Conservation (phyloP, 2,113 vertebrate species). For the Notarius lentiginosus region DNA sequence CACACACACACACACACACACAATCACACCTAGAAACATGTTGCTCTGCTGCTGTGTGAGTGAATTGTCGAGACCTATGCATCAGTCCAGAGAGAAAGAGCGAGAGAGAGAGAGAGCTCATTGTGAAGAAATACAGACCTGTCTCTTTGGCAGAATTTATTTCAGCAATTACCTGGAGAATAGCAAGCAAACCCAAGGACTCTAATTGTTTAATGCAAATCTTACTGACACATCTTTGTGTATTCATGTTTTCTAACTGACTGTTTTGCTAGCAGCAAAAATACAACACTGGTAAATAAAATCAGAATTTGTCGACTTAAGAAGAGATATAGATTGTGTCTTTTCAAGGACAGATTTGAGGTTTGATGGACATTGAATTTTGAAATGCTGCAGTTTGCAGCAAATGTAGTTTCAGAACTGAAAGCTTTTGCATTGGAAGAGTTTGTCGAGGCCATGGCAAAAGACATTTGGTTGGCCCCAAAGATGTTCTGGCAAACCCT, state of each 20-base stretch:
- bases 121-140: not conserved
- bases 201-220: conserved; percentile 52
- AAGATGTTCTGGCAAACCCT: too few relatives aligned
- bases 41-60: conserved; percentile 1
- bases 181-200: conserved; percentile 23
- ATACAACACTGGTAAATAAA: conserved; percentile 41
- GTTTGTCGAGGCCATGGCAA: not conserved
- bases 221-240: conserved; percentile 13
- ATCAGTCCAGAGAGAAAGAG: conserved; percentile 4
- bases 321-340: conserved; percentile 7
- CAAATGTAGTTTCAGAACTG: not conserved
- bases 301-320: conserved; percentile 33
- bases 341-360: conserved; percentile 12
- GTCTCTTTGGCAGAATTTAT: conserved; percentile 48
- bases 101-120: conserved; percentile 14
- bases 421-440: not conserved
- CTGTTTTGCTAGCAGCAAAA: conserved; percentile 25
- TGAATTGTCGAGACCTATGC: conserved; percentile 4
- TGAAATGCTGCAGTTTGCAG: not conserved
- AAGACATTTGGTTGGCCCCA: too few relatives aligned
- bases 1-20: not conserved
- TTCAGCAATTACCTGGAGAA: conserved; percentile 50
- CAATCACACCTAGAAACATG: conserved; percentile 5
- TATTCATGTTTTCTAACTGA: conserved; percentile 30
- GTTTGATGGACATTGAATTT: not conserved